Evolutionary conservation across 2,888 invertebrate genomes (phyloP), one percentile per base, ranked within the genome.

Genomic region (Timandra comae): DNA sequence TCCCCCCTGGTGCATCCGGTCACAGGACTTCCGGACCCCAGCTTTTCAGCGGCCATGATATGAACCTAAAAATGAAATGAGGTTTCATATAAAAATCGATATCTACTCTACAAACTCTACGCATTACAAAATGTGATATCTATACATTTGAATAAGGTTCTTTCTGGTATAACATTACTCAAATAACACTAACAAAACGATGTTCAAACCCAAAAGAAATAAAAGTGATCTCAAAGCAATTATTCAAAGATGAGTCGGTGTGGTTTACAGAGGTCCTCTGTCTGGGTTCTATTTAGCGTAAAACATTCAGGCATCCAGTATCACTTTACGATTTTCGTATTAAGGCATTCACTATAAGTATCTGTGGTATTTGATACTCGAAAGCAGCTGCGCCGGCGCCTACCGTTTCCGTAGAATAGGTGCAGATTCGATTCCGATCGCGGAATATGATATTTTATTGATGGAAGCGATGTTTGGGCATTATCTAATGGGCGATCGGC

Each of bases 381-480:
- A 37, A 35, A 58, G 70, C 84, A 81, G 82, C 76, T 80, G 46
- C 40, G 27, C 29, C 33, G 82, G 81, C 82, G 82, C 81, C 81
- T 68, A 59, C 56, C 60, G 81, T 81, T 84, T 80, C 82, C 79
- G 81, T 73, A 62, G 68, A 71, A 65, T 75, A 61, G 62, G 49
- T 58, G 62, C 67, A 49, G 63, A 69, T 71, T 69, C 57, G 52
- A 67, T 63, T 64, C 63, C 63, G 63, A 56, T 55, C 53, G 54
- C 64, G 72, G 65, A 78, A 82, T 70, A 42, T 44, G 79, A 82
- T 79, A 71, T 80, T 82, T 84, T 79, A 76, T 79, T 79, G 79
- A 75, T 67, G 68, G 64, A 69, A 64, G 76, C 76, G 70, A 79
- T 73, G 72, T 77, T 72, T 56, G 54, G 60, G 49, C 62, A 65